Evolutionary conservation across 2,797 vertebrate genomes (phyloP), one percentile per base, ranked within the genome.

Genomic region (Dermochelys coriacea): DNA sequence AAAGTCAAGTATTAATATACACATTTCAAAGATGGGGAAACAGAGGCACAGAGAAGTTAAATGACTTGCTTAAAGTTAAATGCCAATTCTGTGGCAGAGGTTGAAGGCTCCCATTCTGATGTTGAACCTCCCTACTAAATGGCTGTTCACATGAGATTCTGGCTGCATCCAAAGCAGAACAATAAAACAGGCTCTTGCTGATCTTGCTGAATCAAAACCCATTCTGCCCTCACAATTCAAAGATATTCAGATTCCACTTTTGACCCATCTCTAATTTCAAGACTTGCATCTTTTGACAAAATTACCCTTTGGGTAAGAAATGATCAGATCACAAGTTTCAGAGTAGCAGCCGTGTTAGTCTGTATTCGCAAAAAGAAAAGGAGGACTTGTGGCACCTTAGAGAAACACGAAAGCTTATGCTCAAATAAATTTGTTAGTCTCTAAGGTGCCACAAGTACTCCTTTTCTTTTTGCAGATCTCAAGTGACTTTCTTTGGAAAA

Each of bases 31-130:
- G 57, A 91, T 68, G 23, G 9, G 9, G 54, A 54, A 54, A 54
- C 54, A 1, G 84, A 81, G 54, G 84, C 18, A 80, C 93, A 78
- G 74, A 87, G 96, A 97, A 95, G 91, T 92, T 91, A 68, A 37
- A 85, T 88, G 82, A 23, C 88, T 93, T 91, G 49, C 82, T 91
- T 93, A 94, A 50, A 90, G 87, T 97, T 96, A 95, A 91, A 90
- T 95, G 96, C 95, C 55, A 16, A 84, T 45, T 75, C 57, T 82
- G 80, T 92, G 95, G 93, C 68, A 96, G 91, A 94, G 29, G 74
- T 94, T 91, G 84, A 84, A 96, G 94, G 91, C 93, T 96, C 93
- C 87, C 85, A 81, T 68, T 90, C 95, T 29, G 84, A 82, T 91
- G 90, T 80, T 92, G 27, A 50, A 4, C 49, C 47, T 82, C 27